Conservation (phyloP, 2,113 vertebrate species). For the Anas platyrhynchos region DNA sequence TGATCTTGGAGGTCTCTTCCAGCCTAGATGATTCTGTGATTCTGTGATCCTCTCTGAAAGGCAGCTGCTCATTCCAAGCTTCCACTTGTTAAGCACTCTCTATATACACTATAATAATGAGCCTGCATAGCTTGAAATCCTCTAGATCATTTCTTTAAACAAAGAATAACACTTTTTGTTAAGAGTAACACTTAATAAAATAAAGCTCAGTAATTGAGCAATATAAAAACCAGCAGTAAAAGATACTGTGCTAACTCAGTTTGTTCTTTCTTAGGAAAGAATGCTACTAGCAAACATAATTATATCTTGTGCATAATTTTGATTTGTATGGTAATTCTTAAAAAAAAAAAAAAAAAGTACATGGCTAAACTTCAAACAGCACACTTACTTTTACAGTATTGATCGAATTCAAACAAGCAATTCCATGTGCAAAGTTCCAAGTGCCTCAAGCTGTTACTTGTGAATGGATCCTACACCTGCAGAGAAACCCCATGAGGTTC, state of each 20-base stretch:
- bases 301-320: background rate
- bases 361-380: background rate
- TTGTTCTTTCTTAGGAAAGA: slow-evolving; percentile 1
- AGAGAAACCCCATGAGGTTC: background rate
- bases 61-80: slow-evolving; percentile 43
- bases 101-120: background rate
- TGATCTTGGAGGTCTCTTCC: no score
- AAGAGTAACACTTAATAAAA: slow-evolving; percentile 42
- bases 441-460: background rate
- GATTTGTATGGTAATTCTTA: background rate
- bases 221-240: background rate
- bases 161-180: background rate
- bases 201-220: slow-evolving; percentile 16
- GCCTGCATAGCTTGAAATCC: slow-evolving; percentile 6
- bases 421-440: background rate
- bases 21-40: no score
- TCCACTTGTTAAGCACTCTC: slow-evolving; percentile 6
- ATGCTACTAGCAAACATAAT: background rate
- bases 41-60: background rate
- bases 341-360: background rate
- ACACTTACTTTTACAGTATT: background rate
- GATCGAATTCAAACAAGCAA: background rate
- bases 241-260: background rate
- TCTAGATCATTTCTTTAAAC: slow-evolving; percentile 15
- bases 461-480: background rate